Percentiles rank a stretch among this genome's conserved stretches.
Conservation (phyloP, 35 echinoderm and acorn worm species). For the Stichopus chloronotus region DNA sequence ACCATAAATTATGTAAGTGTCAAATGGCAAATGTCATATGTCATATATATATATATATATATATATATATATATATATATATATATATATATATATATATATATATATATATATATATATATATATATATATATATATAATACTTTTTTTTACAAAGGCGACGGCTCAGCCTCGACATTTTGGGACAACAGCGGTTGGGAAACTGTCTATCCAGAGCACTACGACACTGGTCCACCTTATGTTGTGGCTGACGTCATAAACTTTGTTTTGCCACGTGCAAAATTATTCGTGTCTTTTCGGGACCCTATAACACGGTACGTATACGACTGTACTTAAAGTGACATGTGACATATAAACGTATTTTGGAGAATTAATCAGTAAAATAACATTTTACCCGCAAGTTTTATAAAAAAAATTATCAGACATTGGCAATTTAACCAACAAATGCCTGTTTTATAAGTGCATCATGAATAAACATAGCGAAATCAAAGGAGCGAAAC, state of each 20-base stretch:
- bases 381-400: background rate
- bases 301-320: conserved; percentile 28
- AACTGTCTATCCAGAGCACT: background rate
- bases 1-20: too few relatives aligned
- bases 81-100: too few relatives aligned
- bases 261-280: background rate
- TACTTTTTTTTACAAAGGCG: background rate
- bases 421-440: too few relatives aligned
- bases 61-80: too few relatives aligned
- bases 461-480: too few relatives aligned
- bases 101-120: too few relatives aligned
- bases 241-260: conserved; percentile 44
- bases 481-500: too few relatives aligned
- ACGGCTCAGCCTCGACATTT: conserved; percentile 53
- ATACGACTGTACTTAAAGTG: background rate
- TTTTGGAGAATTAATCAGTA: background rate
- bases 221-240: conserved; percentile 3
- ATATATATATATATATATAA: too few relatives aligned
- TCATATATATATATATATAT: too few relatives aligned
- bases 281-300: conserved; percentile 32
- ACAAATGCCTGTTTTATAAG: too few relatives aligned
- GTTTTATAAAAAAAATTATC: background rate
- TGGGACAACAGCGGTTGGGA: conserved; percentile 40
- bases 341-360: background rate
- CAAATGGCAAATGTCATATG: too few relatives aligned